Evolutionary conservation across 2,888 invertebrate genomes (phyloP), one percentile per base, ranked within the genome.

Genomic region (Hartigia nigra): DNA sequence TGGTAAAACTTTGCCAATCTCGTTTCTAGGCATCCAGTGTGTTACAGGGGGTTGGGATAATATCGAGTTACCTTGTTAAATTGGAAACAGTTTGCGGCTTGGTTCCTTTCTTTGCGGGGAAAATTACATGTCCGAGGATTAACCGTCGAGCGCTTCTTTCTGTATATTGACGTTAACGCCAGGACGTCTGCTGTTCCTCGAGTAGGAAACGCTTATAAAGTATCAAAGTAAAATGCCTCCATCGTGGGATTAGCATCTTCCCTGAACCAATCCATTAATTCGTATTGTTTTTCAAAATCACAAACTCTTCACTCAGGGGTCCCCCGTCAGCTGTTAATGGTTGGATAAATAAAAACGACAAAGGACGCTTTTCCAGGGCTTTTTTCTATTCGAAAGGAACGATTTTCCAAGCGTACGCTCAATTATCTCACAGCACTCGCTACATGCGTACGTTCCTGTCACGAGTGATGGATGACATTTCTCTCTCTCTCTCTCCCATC

Each of bases 11-110:
- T 89, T 88, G 81, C 84, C 87, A 88, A 89, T 89, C 86, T 87
- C 86, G 85, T 86, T 84, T 82, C 39, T 55, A 55, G 39, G 9
- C 35, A 55, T 31, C 23, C 74, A 12, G 35, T 39, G 37, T 74
- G 37, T 37, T 34, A 69, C 31, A 69, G 72, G 75, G 37, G 77
- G 81, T 69, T 81, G 81, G 82, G 81, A 84, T 86, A 87, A 88
- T 88, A 88, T 89, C 88, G 86, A 88, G 88, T 88, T 89, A 88
- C 86, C 88, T 87, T 84, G 87, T 89, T 87, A 87, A 87, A 88
- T 87, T 86, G 87, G 84, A 87, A 87, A 87, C 86, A 86, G 86
- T 87, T 87, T 84, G 83, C 81, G 75, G 72, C 23, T 55, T 55
- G 39, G 39, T 55, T 55, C 39, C 39, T 55, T 55, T 55, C 39